A percentile compares a stretch with the other conserved stretches of the same genome.
phyloP scores from a whole-genome alignment of 2,888 invertebrate species.

The Lasioglossum lativentre region DNA sequence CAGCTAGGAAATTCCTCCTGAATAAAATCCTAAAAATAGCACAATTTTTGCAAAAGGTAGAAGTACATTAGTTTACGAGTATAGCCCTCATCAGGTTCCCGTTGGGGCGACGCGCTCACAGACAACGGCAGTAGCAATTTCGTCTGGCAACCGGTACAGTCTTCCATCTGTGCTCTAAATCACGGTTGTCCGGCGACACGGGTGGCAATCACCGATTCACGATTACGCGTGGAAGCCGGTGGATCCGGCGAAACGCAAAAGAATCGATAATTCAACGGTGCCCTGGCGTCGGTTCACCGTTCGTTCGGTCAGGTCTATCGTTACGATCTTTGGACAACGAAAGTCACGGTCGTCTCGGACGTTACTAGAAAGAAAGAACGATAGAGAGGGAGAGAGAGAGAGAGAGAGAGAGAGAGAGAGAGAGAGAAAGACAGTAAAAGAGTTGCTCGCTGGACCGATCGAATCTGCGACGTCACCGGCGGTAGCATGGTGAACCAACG shows the following conservation, averaged over 20 bases:
- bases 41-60: neutral
- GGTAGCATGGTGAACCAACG: constrained; percentile 74
- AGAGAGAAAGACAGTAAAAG: constrained; percentile 15
- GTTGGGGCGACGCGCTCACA: neutral
- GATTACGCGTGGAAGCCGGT: neutral
- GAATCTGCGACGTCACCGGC: constrained; percentile 74
- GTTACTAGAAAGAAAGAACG: constrained; percentile 25
- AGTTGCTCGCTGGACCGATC: constrained; percentile 40
- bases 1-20: neutral
- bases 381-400: constrained; percentile 13
- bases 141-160: neutral
- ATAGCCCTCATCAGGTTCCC: neutral
- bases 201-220: constrained; percentile 1
- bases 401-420: constrained; percentile 33
- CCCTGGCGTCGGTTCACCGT: constrained; percentile 47
- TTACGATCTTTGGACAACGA: constrained; percentile 60
- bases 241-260: constrained; percentile 41
- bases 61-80: neutral
- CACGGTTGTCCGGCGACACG: neutral
- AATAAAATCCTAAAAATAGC: neutral
- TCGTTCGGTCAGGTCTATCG: constrained; percentile 53
- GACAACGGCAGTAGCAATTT: neutral
- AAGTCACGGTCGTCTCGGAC: constrained; percentile 57
- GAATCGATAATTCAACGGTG: constrained; percentile 61
- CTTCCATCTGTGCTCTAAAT: constrained; percentile 3